Percentiles rank a stretch among this genome's conserved stretches.
These are phyloP conservation scores for Acholoe squamosa DNA, from an alignment of 2,888 invertebrate species.

Conservation along the genomic window DNA sequence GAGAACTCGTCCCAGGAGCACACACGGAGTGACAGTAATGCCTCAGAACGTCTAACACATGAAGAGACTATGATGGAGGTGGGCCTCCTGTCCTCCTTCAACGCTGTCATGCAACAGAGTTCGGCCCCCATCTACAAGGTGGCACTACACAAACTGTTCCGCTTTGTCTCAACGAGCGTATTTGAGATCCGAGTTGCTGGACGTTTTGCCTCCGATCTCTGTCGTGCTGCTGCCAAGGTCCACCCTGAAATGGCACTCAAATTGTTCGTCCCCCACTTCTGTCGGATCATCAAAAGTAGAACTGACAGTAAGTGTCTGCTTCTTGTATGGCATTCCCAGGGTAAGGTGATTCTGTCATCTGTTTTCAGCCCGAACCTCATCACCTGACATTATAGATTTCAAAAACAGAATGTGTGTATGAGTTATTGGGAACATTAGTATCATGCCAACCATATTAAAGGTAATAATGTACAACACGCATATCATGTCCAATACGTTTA, in stretches of 20 bases:
- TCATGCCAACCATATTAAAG: no score
- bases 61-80: constrained; percentile 89
- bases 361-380: no score
- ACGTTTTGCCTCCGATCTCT: constrained; percentile 89
- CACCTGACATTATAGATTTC: no score
- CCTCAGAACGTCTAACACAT: constrained; percentile 86
- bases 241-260: constrained; percentile 89
- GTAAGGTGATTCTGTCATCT: no score
- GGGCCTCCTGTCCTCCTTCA: constrained; percentile 88
- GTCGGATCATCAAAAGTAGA: constrained; percentile 66
- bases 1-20: constrained; percentile 82
- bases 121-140: constrained; percentile 87
- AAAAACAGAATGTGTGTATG: no score
- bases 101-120: constrained; percentile 89
- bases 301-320: constrained; percentile 28
- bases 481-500: no score
- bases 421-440: no score
- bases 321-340: no score
- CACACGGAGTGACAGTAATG: constrained; percentile 66
- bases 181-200: constrained; percentile 93
- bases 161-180: constrained; percentile 89
- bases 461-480: no score
- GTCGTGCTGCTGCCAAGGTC: constrained; percentile 86
- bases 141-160: constrained; percentile 90
- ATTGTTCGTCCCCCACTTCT: constrained; percentile 88